Conservation (phyloP, 2,888 invertebrate species). For the Abscondita cerata region DNA sequence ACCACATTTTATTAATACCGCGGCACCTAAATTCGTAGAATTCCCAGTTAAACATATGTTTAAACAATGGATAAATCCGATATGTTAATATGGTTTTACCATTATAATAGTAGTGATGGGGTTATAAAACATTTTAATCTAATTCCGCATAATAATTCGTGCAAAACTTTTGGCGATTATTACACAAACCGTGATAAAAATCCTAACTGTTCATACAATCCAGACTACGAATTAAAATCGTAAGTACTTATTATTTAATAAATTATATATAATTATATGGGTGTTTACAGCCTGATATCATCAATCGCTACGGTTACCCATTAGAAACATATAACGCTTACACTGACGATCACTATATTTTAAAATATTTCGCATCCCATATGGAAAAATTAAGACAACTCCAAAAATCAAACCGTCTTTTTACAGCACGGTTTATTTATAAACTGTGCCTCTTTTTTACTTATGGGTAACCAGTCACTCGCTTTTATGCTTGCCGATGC, state of each 20-base stretch:
- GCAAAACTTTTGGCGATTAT: slow-evolving; percentile 39
- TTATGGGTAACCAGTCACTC: slow-evolving; percentile 22
- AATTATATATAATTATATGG: background rate
- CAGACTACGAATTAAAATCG: slow-evolving; percentile 38
- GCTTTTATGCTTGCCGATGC: slow-evolving; percentile 61
- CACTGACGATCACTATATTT: slow-evolving; percentile 30
- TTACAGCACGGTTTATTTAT: slow-evolving; percentile 26
- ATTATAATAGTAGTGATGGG: background rate
- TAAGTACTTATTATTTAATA: slow-evolving; percentile 31
- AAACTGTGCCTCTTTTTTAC: slow-evolving; percentile 22
- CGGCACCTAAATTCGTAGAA: too few relatives aligned
- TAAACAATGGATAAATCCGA: background rate
- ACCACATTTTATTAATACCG: too few relatives aligned
- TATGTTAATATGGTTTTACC: background rate
- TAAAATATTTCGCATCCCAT: slow-evolving; percentile 25
- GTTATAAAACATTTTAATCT: background rate
- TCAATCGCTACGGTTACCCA: slow-evolving; percentile 16
- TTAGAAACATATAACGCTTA: slow-evolving; percentile 21
- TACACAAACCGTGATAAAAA: slow-evolving; percentile 27
- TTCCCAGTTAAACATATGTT: too few relatives aligned
- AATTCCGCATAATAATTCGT: slow-evolving; percentile 37
- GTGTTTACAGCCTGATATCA: slow-evolving; percentile 26
- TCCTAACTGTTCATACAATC: slow-evolving; percentile 43
- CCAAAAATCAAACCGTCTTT: slow-evolving; percentile 14
- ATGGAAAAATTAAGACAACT: background rate